Evolutionary conservation across 2,113 vertebrate species (phyloP).

Genomic region (Oreochromis spilurus): DNA sequence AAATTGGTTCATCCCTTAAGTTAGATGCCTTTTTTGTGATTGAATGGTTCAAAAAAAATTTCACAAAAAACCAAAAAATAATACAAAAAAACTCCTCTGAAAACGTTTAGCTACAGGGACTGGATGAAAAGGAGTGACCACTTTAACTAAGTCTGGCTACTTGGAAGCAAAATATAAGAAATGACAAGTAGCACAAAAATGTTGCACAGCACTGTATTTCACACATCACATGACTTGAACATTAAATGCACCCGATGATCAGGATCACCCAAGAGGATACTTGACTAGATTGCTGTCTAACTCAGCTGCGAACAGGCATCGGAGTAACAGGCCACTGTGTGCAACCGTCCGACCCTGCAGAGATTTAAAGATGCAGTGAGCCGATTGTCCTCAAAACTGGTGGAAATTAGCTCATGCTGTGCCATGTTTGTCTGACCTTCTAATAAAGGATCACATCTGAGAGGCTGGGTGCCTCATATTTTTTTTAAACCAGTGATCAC

Average conservation of each 20-base stretch:
- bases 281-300: neutral
- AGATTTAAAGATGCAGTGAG: slow-evolving; percentile 45
- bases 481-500: slow-evolving; percentile 28
- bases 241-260: neutral
- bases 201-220: neutral
- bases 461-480: neutral
- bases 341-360: slow-evolving; percentile 12
- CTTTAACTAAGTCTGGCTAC: neutral
- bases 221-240: neutral
- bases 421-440: slow-evolving; percentile 25
- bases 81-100: neutral
- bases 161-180: neutral
- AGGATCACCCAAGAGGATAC: neutral
- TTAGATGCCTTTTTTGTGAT: neutral
- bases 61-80: neutral
- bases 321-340: slow-evolving; percentile 9
- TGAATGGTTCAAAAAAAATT: neutral
- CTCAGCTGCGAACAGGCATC: neutral
- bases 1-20: neutral
- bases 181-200: neutral
- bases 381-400: slow-evolving; percentile 19
- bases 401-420: slow-evolving; percentile 46
- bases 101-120: neutral
- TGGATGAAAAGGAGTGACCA: neutral
- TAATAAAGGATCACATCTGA: slow-evolving; percentile 35